These are phyloP conservation scores for Cottoperca gobio DNA, from an alignment of 2,797 vertebrate genomes.

Conservation along the genomic window DNA sequence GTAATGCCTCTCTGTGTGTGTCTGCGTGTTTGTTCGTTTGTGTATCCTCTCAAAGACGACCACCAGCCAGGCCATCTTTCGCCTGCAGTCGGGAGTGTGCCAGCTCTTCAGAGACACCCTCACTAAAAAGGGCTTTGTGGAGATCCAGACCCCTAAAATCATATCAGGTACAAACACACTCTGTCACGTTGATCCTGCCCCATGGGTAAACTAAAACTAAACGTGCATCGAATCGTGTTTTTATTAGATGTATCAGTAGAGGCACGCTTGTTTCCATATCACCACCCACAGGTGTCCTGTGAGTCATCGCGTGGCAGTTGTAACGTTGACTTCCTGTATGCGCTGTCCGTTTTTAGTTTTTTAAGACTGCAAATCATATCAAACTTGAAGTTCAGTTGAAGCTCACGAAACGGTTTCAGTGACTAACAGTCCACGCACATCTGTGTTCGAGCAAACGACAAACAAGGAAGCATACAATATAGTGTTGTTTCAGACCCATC, in stretches of 20 bases:
- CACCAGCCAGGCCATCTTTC: constrained; percentile 97
- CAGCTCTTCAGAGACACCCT: constrained; percentile 98
- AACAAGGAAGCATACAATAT: background rate
- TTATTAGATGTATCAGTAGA: constrained; percentile 4
- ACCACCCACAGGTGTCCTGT: constrained; percentile 36
- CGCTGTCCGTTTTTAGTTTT: background rate
- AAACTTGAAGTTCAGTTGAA: background rate
- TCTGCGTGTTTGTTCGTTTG: constrained; percentile 30
- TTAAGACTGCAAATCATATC: constrained; percentile 17
- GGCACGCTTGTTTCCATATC: constrained; percentile 9
- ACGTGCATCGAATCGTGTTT: background rate
- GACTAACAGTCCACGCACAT: background rate
- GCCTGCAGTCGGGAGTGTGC: constrained; percentile 96
- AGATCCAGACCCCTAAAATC: constrained; percentile 99
- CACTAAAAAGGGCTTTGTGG: constrained; percentile 95
- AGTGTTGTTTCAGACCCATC: constrained; percentile 21
- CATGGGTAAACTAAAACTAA: background rate
- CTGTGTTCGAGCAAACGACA: background rate
- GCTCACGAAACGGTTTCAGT: background rate
- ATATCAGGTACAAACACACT: constrained; percentile 90
- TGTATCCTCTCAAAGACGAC: constrained; percentile 87
- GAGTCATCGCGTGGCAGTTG: constrained; percentile 56
- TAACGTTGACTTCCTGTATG: constrained; percentile 40
- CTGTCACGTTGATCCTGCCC: background rate
- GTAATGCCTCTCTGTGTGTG: constrained; percentile 35